Base-by-base conservation (phyloP, 1,140 invertebrate genomes). In the Dreissena rostriformis region DNA sequence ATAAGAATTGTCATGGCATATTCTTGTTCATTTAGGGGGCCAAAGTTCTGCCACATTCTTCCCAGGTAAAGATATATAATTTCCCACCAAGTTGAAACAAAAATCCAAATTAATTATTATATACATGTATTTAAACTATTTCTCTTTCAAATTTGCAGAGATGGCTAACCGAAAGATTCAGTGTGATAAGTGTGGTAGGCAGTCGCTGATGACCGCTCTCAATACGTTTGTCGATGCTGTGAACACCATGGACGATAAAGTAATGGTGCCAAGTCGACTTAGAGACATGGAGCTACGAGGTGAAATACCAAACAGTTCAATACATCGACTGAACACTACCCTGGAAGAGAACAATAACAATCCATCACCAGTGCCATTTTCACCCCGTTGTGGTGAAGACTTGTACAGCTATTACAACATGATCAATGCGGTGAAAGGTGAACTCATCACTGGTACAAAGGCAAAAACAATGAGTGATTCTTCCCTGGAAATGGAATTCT, bases 221-320 rank as follows among this genome's bases (percentile, higher is more conserved):
- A 88, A 88, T 65, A 85, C 84, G 39, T 91, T 90, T 67, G 90
- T 91, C 1, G 57, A 83, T 10, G 88, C 88, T 5, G 88, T 89
- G 14, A 85, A 91, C 29, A 57, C 71, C 19, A 91, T 91, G 90
- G 88, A 91, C 63, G 86, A 88, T 52, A 87, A 85, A 17, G 88
- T 91, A 0, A 91, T 91, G 90, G 88, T 91, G 22, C 90, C 90
- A 22, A 88, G 90, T 71, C 86, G 87, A 0, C 83, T 91, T 1
- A 53, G 87, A 68, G 90, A 91, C 65, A 87, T 91, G 82, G 86
- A 88, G 22, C 82, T 88, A 5, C 28, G 63, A 2, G 39, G 39
- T 39, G 39, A 39, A 39, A 39, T 39, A 8, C 61, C 53, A 26
- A 22, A 57, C 26, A 39, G 39, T 39, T 39, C 39, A 39, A 39